These are phyloP conservation scores for Chloropsis cyanopogon DNA, from an alignment of 2,113 vertebrate genomes.

Conservation along the genomic window DNA sequence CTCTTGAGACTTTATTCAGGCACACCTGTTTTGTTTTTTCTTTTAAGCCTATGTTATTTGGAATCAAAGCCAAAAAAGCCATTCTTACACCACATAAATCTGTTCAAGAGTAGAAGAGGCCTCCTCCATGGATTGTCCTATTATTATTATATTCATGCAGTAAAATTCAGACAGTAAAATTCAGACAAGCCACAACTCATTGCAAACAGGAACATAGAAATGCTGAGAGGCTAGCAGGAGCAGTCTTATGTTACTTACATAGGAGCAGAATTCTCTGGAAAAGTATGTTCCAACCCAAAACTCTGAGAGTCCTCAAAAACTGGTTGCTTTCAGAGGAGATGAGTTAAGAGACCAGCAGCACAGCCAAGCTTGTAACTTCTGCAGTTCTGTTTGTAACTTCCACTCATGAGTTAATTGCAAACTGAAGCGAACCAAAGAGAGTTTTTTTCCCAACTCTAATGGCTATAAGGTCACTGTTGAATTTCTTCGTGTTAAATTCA, in stretches of 20 bases:
- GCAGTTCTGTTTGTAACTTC: neutral
- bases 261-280: neutral
- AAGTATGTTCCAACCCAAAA: neutral
- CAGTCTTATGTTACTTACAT: neutral
- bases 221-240: neutral
- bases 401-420: neutral
- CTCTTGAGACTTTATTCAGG: slow-evolving; percentile 8
- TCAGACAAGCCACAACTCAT: slow-evolving; percentile 35
- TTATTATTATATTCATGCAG: neutral
- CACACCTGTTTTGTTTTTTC: slow-evolving; percentile 35
- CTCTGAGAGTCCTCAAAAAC: neutral
- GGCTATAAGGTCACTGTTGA: neutral
- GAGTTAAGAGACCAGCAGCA: neutral
- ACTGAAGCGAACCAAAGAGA: neutral
- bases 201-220: neutral
- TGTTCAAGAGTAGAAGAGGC: neutral
- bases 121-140: neutral
- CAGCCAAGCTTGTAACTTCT: neutral
- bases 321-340: neutral
- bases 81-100: neutral
- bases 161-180: neutral
- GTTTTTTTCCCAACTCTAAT: neutral
- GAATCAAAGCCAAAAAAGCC: slow-evolving; percentile 21
- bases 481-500: neutral
- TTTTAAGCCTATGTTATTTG: neutral